Conservation (phyloP, 2,113 vertebrate species). For the Charadrius vociferus region DNA sequence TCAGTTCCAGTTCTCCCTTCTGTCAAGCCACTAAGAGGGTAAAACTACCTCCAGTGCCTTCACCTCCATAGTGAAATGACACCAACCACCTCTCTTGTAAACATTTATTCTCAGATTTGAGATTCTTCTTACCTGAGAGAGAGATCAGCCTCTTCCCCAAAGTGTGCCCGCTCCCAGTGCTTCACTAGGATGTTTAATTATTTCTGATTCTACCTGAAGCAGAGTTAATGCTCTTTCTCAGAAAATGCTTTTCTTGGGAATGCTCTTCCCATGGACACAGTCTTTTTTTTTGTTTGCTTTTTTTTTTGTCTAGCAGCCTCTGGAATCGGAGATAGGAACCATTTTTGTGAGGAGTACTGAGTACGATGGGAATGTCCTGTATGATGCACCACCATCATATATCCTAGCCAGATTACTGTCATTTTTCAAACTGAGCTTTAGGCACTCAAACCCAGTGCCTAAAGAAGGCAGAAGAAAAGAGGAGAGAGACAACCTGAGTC, state of each 20-base stretch:
- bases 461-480: not conserved
- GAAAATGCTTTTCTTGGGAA: not conserved
- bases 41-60: not conserved
- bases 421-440: not conserved
- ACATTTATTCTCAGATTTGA: not conserved
- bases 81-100: not conserved
- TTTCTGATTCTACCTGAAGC: not conserved
- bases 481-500: not conserved
- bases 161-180: not conserved
- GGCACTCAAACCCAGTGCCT: not conserved
- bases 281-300: not conserved
- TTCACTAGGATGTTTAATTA: not conserved
- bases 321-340: not conserved
- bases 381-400: not conserved
- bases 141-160: not conserved
- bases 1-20: not conserved
- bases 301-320: not conserved
- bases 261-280: not conserved
- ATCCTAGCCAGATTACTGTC: not conserved
- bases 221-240: not conserved
- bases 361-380: not conserved
- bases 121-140: not conserved
- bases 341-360: not conserved
- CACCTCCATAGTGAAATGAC: not conserved
- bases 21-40: not conserved